Evolutionary conservation across 2,113 vertebrate genomes (phyloP).

Genomic region (Bucco capensis): DNA sequence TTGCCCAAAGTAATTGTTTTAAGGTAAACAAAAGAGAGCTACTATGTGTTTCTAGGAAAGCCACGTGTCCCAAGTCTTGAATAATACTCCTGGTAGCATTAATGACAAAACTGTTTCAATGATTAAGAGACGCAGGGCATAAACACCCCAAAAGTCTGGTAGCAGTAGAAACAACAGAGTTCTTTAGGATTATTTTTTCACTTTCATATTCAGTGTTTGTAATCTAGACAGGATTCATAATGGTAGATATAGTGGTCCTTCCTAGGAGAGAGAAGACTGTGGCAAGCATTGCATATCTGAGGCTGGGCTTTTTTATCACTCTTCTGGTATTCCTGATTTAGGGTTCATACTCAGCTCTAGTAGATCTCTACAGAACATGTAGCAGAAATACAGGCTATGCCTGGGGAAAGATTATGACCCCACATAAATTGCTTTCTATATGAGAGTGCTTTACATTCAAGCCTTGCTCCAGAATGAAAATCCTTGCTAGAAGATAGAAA

Average conservation of each 20-base stretch:
- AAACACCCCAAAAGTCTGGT: neutral
- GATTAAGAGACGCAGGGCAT: neutral
- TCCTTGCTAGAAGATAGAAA: neutral
- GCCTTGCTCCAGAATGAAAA: neutral
- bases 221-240: neutral
- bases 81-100: neutral
- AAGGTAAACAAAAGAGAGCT: neutral
- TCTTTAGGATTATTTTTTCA: neutral
- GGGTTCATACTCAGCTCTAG: neutral
- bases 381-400: slow-evolving; percentile 19
- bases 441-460: slow-evolving; percentile 12
- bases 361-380: neutral
- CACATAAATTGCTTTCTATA: neutral
- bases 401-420: neutral
- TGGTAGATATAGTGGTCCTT: neutral
- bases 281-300: neutral
- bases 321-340: neutral
- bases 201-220: neutral
- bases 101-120: neutral
- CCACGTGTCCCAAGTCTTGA: accelerated
- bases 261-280: neutral
- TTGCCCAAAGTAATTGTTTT: neutral
- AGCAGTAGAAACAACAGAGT: neutral
- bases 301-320: neutral
- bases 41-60: neutral